These are phyloP conservation scores for Agriotes lineatus DNA, from an alignment of 2,888 invertebrate species.

Conservation along the genomic window DNA sequence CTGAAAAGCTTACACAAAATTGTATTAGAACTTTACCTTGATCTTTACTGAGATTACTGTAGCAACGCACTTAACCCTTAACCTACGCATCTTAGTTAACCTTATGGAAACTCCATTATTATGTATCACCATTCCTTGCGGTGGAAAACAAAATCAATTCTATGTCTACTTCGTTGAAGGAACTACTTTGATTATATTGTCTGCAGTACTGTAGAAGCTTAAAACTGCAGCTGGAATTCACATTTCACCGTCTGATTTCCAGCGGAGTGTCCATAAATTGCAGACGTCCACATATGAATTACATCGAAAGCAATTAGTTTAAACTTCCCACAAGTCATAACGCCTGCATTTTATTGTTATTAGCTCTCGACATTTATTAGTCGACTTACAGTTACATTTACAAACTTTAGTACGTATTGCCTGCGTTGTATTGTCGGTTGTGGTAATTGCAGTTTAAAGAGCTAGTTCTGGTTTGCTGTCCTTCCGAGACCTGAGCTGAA, in stretches of 20 bases:
- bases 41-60: no score
- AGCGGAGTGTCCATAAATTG: background rate
- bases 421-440: constrained; percentile 9
- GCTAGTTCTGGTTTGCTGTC: background rate
- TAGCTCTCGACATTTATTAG: constrained; percentile 22
- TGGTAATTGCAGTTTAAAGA: constrained; percentile 9
- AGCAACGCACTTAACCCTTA: no score
- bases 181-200: background rate
- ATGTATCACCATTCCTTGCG: no score
- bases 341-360: constrained; percentile 15
- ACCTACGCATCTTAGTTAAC: no score
- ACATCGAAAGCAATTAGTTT: constrained; percentile 21
- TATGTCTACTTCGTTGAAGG: background rate
- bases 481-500: background rate
- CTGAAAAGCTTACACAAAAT: no score
- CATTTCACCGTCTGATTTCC: background rate
- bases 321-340: constrained; percentile 25
- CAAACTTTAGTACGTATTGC: constrained; percentile 10
- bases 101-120: no score
- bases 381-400: constrained; percentile 20
- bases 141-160: no score
- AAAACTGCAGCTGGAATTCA: background rate
- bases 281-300: constrained; percentile 17
- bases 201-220: no score
- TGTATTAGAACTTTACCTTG: no score